phyloP scores from a whole-genome alignment of 2,888 invertebrate genomes.

The Pycnomerus fuliginosus region DNA sequence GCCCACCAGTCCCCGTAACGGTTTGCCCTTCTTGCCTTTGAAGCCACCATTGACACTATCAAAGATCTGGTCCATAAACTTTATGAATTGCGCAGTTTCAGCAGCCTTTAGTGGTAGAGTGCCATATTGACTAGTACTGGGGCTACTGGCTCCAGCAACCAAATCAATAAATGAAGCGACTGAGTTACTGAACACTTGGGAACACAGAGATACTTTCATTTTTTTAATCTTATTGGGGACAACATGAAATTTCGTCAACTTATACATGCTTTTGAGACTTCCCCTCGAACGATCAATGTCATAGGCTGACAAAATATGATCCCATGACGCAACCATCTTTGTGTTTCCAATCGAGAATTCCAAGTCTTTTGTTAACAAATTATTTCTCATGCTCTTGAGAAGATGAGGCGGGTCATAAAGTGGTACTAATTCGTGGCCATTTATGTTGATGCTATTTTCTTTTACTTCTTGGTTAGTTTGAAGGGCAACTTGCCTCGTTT shows the following conservation, averaged over 20 bases:
- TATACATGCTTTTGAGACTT: too few species aligned
- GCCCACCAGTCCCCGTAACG: not conserved
- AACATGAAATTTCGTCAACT: too few species aligned
- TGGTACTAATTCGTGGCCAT: constrained; percentile 3
- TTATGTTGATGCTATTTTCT: not conserved
- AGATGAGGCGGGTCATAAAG: constrained; percentile 6
- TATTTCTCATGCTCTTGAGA: constrained; percentile 4
- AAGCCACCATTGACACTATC: not conserved
- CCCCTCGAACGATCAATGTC: too few species aligned
- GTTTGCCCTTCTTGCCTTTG: not conserved
- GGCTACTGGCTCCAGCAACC: not conserved
- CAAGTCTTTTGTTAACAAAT: constrained; percentile 1
- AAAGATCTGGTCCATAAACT: not conserved
- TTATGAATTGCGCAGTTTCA: not conserved
- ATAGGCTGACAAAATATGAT: not conserved
- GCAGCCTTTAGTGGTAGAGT: not conserved
- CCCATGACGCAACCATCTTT: too few species aligned
- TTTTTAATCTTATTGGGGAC: too few species aligned
- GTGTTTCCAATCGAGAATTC: too few species aligned
- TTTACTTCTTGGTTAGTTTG: not conserved
- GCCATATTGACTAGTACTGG: not conserved
- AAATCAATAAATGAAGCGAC: not conserved
- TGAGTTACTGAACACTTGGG: too few species aligned
- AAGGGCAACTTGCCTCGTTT: not conserved
- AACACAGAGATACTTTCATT: too few species aligned